These are phyloP conservation scores for Brachionus rubens DNA, from an alignment of 1,140 invertebrate genomes.

Conservation along the genomic window DNA sequence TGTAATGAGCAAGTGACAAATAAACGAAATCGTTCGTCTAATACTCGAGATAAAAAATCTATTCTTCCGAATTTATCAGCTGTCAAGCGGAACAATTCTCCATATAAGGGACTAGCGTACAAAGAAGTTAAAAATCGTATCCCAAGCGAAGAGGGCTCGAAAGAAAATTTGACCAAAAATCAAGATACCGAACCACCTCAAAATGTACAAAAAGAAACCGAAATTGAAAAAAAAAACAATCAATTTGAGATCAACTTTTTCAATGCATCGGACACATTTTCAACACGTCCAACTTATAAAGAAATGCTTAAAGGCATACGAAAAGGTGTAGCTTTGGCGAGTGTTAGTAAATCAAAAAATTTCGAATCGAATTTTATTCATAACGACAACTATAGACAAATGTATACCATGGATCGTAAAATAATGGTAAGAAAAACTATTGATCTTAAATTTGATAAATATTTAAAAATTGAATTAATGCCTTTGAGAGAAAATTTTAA, in stretches of 20 bases:
- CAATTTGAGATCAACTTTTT: not conserved
- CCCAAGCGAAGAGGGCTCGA: not conserved
- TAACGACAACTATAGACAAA: too few species aligned
- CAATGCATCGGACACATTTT: too few species aligned
- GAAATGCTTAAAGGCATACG: not conserved
- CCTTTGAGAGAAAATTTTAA: too few species aligned
- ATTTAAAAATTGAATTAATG: too few species aligned
- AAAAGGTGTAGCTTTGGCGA: not conserved
- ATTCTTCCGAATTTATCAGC: conserved; percentile 3
- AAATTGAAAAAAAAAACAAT: not conserved
- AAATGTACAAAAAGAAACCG: not conserved
- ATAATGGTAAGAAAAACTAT: too few species aligned
- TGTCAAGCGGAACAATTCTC: not conserved
- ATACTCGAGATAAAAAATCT: not conserved
- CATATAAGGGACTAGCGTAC: not conserved
- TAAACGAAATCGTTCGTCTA: not conserved
- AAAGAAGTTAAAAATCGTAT: not conserved
- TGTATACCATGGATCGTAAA: too few species aligned
- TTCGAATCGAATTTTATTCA: too few species aligned
- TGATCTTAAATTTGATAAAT: too few species aligned
- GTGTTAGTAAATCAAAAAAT: not conserved
- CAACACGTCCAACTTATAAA: not conserved
- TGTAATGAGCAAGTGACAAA: not conserved
- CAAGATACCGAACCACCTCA: not conserved
- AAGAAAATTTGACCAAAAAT: not conserved